Percentiles rank a stretch among this genome's conserved stretches.
Evolutionary conservation across 2,797 vertebrate genomes (phyloP).

Genomic region (Peromyscus aztecus): DNA sequence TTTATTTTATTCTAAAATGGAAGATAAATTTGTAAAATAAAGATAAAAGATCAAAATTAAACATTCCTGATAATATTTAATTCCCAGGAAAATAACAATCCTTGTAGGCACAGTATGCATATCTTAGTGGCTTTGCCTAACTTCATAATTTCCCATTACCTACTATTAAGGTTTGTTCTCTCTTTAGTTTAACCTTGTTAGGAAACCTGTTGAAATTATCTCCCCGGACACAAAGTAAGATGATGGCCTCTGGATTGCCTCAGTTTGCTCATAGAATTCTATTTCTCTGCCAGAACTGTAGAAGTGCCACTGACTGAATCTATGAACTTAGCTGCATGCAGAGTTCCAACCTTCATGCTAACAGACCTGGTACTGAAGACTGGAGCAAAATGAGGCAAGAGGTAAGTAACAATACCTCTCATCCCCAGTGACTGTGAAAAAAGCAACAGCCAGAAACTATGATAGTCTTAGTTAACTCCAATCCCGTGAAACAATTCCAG

Average conservation of each 20-base stretch:
- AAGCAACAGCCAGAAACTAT: neutral
- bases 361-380: neutral
- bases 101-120: neutral
- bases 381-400: constrained; percentile 48
- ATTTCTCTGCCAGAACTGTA: constrained; percentile 37
- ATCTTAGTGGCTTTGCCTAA: neutral
- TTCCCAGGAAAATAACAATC: neutral
- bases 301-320: neutral
- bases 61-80: neutral
- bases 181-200: constrained; percentile 8
- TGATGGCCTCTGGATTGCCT: neutral
- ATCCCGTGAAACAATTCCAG: constrained; percentile 41
- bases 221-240: neutral
- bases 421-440: constrained; percentile 7
- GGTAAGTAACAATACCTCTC: neutral
- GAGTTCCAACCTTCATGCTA: neutral
- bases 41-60: constrained; percentile 30
- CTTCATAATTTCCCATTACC: constrained; percentile 3
- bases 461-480: neutral
- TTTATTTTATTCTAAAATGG: constrained; percentile 48
- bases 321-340: neutral
- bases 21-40: constrained; percentile 59
- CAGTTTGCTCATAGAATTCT: neutral
- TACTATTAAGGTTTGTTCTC: constrained; percentile 40
- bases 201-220: neutral